Percentiles rank a stretch among this genome's conserved stretches.
Conservation (phyloP, 2,888 invertebrate genomes). For the Drosophila imparisetae region DNA sequence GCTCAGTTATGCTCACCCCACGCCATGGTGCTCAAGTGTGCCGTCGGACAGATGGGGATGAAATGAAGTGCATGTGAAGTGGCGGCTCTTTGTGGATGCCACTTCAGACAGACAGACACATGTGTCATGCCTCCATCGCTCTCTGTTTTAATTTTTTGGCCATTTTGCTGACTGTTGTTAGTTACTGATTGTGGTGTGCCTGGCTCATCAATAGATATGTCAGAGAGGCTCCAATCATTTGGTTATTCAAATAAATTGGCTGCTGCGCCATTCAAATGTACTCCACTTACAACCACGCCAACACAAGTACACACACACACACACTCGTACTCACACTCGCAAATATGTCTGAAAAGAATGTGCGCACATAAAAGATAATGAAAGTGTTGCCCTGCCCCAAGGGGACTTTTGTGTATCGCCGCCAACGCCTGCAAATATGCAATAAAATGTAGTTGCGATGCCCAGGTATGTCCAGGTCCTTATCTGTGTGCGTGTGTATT, state of each 20-base stretch:
- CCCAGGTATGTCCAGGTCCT: conserved; percentile 22
- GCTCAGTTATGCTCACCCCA: conserved; percentile 51
- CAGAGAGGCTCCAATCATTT: conserved; percentile 40
- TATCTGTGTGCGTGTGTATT: background rate
- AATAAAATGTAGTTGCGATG: conserved; percentile 45
- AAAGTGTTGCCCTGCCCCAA: conserved; percentile 50
- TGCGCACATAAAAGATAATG: conserved; percentile 68
- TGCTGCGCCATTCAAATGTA: conserved; percentile 29
- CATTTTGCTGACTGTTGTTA: conserved; percentile 41
- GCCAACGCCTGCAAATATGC: conserved; percentile 38
- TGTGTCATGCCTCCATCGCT: conserved; percentile 8
- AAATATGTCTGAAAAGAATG: conserved; percentile 40
- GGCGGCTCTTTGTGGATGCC: background rate
- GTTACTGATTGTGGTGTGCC: conserved; percentile 39
- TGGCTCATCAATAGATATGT: conserved; percentile 43
- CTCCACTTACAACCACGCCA: background rate
- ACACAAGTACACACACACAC: background rate
- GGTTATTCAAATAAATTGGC: conserved; percentile 63
- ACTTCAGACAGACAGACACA: conserved; percentile 21
- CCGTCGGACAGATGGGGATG: conserved; percentile 14
- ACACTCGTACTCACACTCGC: background rate
- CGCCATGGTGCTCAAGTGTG: conserved; percentile 28
- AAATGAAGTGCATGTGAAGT: conserved; percentile 9
- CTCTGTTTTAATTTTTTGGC: conserved; percentile 45
- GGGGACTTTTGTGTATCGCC: conserved; percentile 17